Conservation (phyloP, 1,140 invertebrate species). For the Scaptomyza montana region DNA sequence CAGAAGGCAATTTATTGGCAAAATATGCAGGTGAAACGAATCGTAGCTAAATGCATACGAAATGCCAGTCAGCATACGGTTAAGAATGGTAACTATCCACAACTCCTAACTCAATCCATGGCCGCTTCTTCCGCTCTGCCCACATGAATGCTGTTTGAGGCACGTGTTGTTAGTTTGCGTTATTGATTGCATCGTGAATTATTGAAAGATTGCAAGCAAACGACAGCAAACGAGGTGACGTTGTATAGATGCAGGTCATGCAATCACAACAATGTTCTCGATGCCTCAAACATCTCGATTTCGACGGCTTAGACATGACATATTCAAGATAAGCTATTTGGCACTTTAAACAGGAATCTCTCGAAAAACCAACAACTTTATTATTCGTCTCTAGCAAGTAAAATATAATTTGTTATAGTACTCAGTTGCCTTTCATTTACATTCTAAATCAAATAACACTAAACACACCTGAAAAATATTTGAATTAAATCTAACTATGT, state of each 20-base stretch:
- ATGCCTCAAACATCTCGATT: not conserved
- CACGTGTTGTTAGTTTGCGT: slow-evolving; percentile 71
- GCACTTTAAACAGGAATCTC: no score
- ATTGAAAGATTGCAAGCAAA: slow-evolving; percentile 72
- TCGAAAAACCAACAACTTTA: no score
- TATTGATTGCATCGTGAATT: slow-evolving; percentile 80
- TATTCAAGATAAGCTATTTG: no score
- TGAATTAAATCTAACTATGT: no score
- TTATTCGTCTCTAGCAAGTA: no score
- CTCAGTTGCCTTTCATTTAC: no score
- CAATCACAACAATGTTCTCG: slow-evolving; percentile 24
- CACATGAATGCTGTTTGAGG: slow-evolving; percentile 14
- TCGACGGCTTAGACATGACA: not conserved
- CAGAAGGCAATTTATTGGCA: slow-evolving; percentile 65
- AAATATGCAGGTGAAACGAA: slow-evolving; percentile 74
- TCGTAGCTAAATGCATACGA: slow-evolving; percentile 63
- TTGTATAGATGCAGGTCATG: slow-evolving; percentile 54
- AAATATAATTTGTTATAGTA: no score
- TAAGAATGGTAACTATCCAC: slow-evolving; percentile 45
- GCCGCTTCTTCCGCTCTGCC: not conserved
- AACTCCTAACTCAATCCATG: slow-evolving; percentile 2
- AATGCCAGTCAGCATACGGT: slow-evolving; percentile 43
- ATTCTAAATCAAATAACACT: no score
- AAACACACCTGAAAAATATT: no score
- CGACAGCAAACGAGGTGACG: slow-evolving; percentile 34